A percentile compares a stretch with the other conserved stretches of the same genome.
These are phyloP conservation scores for Tetragnatha versicolor DNA, from an alignment of 1,140 invertebrate species.

Conservation along the genomic window DNA sequence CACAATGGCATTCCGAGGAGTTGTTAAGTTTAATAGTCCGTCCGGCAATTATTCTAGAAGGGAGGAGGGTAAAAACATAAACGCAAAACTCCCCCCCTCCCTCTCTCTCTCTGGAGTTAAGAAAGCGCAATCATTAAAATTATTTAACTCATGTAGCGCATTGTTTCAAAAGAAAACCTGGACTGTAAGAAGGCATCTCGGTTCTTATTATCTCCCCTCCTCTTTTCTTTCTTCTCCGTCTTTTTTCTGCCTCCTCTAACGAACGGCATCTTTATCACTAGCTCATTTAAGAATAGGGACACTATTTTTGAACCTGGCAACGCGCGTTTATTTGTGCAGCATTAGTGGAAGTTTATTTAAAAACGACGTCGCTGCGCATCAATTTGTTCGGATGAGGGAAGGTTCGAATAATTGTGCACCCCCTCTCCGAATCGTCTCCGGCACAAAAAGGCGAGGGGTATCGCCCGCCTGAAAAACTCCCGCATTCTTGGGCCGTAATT, in stretches of 20 bases:
- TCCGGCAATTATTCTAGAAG: conserved; percentile 47
- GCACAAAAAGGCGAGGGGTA: no score
- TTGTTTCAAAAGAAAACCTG: conserved; percentile 52
- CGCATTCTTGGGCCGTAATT: no score
- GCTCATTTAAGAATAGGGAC: conserved; percentile 53
- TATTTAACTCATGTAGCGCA: conserved; percentile 55
- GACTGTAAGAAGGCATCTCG: conserved; percentile 42
- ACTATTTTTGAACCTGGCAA: conserved; percentile 55
- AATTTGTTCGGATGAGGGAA: conserved; percentile 54
- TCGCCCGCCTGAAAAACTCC: no score
- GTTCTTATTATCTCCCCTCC: conserved; percentile 46
- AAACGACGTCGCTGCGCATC: conserved; percentile 44
- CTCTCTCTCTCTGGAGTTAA: no score
- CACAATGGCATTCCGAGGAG: conserved; percentile 53
- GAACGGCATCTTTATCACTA: conserved; percentile 52
- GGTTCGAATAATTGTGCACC: no score
- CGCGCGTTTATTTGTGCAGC: conserved; percentile 53
- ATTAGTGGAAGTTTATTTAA: no score
- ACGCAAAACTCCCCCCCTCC: conserved; percentile 32
- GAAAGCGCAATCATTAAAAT: conserved; percentile 55
- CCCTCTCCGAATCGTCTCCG: no score
- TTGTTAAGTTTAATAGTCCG: conserved; percentile 55
- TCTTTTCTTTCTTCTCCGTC: conserved; percentile 26
- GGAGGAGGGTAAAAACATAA: conserved; percentile 22
- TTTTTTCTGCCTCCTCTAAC: conserved; percentile 47